These are phyloP conservation scores for Limnothrissa miodon DNA, from an alignment of 2,113 vertebrate species.

Conservation along the genomic window DNA sequence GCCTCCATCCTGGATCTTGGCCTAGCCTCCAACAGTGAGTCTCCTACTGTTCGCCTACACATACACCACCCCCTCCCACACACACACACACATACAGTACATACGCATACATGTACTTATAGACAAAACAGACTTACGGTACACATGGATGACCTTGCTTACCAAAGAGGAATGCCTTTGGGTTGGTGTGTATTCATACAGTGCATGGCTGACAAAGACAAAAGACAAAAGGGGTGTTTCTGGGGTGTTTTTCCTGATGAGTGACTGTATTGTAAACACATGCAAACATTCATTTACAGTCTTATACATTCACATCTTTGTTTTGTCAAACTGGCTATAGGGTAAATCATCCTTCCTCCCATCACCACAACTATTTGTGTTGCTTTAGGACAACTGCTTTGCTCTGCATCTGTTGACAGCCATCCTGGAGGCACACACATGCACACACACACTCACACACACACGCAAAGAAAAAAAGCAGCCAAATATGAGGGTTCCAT, in stretches of 20 bases:
- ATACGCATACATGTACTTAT: not conserved
- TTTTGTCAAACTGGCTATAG: not conserved
- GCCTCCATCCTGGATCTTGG: constrained; percentile 65
- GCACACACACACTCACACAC: not conserved
- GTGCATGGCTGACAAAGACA: not conserved
- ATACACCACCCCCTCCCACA: constrained; percentile 21
- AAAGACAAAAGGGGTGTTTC: not conserved
- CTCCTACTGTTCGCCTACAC: not conserved
- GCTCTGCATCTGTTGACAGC: not conserved
- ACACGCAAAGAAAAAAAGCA: not conserved
- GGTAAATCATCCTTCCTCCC: not conserved
- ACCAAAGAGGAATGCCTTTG: not conserved
- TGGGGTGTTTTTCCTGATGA: not conserved
- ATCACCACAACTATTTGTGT: not conserved
- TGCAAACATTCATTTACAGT: not conserved
- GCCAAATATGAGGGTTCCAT: not conserved
- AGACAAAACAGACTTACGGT: not conserved
- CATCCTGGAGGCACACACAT: constrained; percentile 3
- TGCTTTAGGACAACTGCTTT: not conserved
- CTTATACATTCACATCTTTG: not conserved
- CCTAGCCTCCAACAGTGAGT: constrained; percentile 66
- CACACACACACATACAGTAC: constrained; percentile 22
- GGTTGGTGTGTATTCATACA: not conserved
- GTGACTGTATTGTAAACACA: not conserved
- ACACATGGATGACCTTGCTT: not conserved